Percentiles rank a stretch among this genome's conserved stretches.
Conservation (phyloP, 2,888 invertebrate genomes). For the Acrobasis consociella region DNA sequence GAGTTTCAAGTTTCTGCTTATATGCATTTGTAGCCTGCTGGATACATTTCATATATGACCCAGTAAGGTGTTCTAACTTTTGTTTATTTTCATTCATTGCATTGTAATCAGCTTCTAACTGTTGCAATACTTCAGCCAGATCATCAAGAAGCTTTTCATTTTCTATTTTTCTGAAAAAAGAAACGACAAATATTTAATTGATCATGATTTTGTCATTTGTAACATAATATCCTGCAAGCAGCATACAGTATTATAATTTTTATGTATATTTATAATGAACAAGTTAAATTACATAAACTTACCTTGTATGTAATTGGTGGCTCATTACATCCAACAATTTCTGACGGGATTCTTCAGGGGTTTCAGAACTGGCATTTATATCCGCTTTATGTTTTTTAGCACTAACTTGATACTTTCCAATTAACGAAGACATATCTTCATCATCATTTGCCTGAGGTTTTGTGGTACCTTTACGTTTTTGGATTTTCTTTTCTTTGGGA, state of each 20-base stretch:
- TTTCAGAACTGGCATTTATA: slow-evolving; percentile 38
- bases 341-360: slow-evolving; percentile 55
- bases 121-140: slow-evolving; percentile 52
- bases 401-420: slow-evolving; percentile 48
- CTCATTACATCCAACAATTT: slow-evolving; percentile 61
- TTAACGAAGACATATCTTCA: slow-evolving; percentile 44
- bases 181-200: neutral
- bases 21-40: slow-evolving; percentile 62
- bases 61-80: slow-evolving; percentile 62
- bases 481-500: slow-evolving; percentile 43
- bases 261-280: too few species aligned
- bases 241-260: too few species aligned
- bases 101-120: slow-evolving; percentile 61
- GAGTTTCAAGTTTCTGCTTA: slow-evolving; percentile 58
- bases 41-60: slow-evolving; percentile 61
- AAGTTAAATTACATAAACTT: slow-evolving; percentile 24
- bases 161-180: slow-evolving; percentile 56
- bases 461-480: slow-evolving; percentile 44
- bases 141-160: slow-evolving; percentile 54
- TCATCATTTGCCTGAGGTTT: slow-evolving; percentile 43
- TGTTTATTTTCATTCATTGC: slow-evolving; percentile 68
- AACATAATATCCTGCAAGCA: too few species aligned
- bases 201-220: too few species aligned
- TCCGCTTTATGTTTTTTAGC: slow-evolving; percentile 58
- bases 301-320: slow-evolving; percentile 62